phyloP scores from a whole-genome alignment of 1,140 invertebrate species.

The Pollicipes pollicipes region DNA sequence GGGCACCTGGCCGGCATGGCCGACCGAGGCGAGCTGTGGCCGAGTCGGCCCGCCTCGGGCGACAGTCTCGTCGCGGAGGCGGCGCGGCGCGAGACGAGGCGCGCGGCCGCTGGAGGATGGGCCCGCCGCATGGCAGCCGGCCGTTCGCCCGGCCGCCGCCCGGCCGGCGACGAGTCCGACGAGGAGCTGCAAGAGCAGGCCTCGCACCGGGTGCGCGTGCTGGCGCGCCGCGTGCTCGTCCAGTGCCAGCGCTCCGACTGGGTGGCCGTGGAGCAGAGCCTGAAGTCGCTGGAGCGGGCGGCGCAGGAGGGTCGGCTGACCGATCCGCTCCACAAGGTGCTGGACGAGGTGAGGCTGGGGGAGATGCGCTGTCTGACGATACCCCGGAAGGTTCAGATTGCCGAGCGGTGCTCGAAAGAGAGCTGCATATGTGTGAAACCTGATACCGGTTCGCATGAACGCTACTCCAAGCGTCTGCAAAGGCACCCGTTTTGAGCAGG shows the following conservation, averaged over 20 bases:
- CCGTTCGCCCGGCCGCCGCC: neutral
- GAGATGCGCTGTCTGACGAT: too few relatives aligned
- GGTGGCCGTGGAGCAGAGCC: conserved; percentile 63
- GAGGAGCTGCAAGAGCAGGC: neutral
- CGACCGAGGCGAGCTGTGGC: too few relatives aligned
- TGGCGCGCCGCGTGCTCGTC: conserved; percentile 36
- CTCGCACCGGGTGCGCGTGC: neutral
- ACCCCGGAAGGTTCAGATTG: too few relatives aligned
- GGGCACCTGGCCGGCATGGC: too few relatives aligned
- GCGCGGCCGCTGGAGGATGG: neutral
- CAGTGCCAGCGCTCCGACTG: conserved; percentile 71
- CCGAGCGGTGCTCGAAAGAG: too few relatives aligned
- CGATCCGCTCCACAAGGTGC: conserved; percentile 30
- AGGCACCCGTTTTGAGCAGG: too few relatives aligned
- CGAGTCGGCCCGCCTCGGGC: neutral
- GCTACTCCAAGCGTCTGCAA: too few relatives aligned
- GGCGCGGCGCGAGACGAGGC: neutral
- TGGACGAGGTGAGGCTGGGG: conserved; percentile 6
- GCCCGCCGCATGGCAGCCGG: neutral
- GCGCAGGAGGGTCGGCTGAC: conserved; percentile 42
- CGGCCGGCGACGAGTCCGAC: neutral
- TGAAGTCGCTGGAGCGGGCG: conserved; percentile 66
- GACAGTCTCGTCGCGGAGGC: neutral
- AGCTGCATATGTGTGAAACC: too few relatives aligned
- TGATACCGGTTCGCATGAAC: too few relatives aligned